Base-by-base conservation (phyloP, 2,113 vertebrate species). In the Dasyprocta punctata region DNA sequence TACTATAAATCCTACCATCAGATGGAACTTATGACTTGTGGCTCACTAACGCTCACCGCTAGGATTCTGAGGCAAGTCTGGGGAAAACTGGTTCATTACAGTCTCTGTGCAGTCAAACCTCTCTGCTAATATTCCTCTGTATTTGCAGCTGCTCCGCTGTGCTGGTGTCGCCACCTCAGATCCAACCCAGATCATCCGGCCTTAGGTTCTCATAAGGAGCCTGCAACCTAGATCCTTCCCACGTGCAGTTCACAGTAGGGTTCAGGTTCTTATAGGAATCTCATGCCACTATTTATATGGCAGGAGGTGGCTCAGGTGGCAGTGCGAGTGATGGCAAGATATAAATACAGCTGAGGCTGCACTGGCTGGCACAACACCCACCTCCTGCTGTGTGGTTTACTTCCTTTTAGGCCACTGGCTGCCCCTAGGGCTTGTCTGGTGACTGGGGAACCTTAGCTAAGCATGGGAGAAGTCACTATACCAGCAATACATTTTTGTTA, bases 391-490 rank as follows among this genome's bases (percentile, higher is more conserved):
- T 19, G 19, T 6, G 17, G 7, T 38, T 38, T 22, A 26, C 20
- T 13, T 41, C 69, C 22, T 41, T 2, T 0, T 12, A 12, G 69
- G 20, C 20, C 17, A 3, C 67, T 38, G 36, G 6, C 69, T 12
- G 20, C n/a, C 24, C 3, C 69, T 38, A n/a, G 16, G 10, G n/a
- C n/a, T 1, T 24, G 19, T n/a, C 20, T 16, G 20, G n/a, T 0
- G 67, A 38, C n/a, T 10, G 4, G 28, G 33, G 61, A 33, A 33
- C 2, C 36, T 38, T 69, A 36, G 20, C 13, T 75, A 11, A 41
- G 2, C 26, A 65, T 52, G 56, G 63, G 5, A 0, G 60, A 56
- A 91, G 7, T 17, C n/a, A n/a, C 14, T 73, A 28, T 63, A 19
- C 0, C 11, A n/a, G 9, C 44, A 77, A 22, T 52, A 63, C 36